Evolutionary conservation across 2,888 invertebrate species (phyloP).

Genomic region (Hydrotaea diabolus): DNA sequence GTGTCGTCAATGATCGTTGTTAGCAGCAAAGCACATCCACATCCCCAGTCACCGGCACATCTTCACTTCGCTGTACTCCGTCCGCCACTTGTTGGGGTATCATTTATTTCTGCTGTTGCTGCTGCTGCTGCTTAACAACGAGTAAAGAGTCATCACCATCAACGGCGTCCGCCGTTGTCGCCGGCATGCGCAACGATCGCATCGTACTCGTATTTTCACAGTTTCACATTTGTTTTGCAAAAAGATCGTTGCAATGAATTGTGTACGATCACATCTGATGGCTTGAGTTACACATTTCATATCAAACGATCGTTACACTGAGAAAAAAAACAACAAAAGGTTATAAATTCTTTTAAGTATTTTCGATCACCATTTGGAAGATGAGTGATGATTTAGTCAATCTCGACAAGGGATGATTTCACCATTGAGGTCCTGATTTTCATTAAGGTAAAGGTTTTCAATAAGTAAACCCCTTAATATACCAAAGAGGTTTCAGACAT

Average conservation of each 20-base stretch:
- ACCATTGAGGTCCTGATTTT: too few species aligned
- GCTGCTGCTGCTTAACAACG: not conserved
- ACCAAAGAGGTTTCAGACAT: too few species aligned
- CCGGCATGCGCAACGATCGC: constrained; percentile 37
- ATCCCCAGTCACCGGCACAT: constrained; percentile 40
- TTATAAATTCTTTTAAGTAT: too few species aligned
- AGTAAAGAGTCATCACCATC: constrained; percentile 4
- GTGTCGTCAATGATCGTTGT: constrained; percentile 71
- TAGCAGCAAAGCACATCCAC: constrained; percentile 54
- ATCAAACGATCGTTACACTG: constrained; percentile 42
- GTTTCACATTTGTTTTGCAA: constrained; percentile 54
- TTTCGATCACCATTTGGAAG: too few species aligned
- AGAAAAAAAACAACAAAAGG: not conserved
- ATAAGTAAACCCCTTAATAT: too few species aligned
- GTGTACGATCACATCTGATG: constrained; percentile 54
- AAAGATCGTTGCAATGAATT: constrained; percentile 51
- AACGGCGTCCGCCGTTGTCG: constrained; percentile 27
- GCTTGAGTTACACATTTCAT: constrained; percentile 51
- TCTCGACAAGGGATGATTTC: too few species aligned
- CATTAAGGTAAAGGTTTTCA: too few species aligned
- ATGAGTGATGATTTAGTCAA: too few species aligned
- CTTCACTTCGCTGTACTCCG: constrained; percentile 8
- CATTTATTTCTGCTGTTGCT: constrained; percentile 64
- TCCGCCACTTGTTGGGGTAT: constrained; percentile 47
- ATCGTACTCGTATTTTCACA: constrained; percentile 61